Base-by-base conservation (phyloP, 2,797 vertebrate species). In the Gambelia wislizenii region DNA sequence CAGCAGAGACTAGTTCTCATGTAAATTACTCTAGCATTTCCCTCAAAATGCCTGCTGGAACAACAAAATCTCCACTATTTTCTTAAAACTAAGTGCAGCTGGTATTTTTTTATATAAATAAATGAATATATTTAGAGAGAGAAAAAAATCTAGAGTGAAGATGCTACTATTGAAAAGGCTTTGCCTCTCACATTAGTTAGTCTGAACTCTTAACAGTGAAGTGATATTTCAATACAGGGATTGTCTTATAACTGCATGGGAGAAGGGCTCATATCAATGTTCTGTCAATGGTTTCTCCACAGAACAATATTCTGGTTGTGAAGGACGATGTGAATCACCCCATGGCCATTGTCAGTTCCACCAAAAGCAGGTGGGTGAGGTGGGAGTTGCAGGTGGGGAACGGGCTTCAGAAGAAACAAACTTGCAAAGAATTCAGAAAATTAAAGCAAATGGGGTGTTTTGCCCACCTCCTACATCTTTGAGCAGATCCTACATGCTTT, bases 311-410 rank as follows among this genome's bases (percentile, higher is more conserved):
- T 94, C 93, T 97, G 54, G 98, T 99, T 92, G 98, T 99, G 93
- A 98, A 98, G 91, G 98, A 99, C 0, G 98, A 98, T 9, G 93
- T 94, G 33, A 98, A 98, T 95, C 98, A 99, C 88, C 98, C 99
- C 6, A 99, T 99, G 98, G 97, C 98, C 22, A 93, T 98, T 0
- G 98, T 99, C 96, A 99, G 99, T 96, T 99, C 99, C 61, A 99
- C 99, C 92, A 99, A 99, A 97, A 99, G 99, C 98, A 99, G 99
- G 99, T 99, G 87, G 33, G 96, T 91, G 77, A 77, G 39, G 9
- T 27, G n/a, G 4, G 20, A 20, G 7, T 18, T 64, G 4, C 22
- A 22, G 13, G 20, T 39, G 44, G 70, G 36, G 75, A 70, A 81
- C 4, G 5, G 54, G 54, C 14, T 10, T 49, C 54, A 27, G 49